phyloP scores from a whole-genome alignment of 2,888 invertebrate species.

The Caenorhabditis sp. region DNA sequence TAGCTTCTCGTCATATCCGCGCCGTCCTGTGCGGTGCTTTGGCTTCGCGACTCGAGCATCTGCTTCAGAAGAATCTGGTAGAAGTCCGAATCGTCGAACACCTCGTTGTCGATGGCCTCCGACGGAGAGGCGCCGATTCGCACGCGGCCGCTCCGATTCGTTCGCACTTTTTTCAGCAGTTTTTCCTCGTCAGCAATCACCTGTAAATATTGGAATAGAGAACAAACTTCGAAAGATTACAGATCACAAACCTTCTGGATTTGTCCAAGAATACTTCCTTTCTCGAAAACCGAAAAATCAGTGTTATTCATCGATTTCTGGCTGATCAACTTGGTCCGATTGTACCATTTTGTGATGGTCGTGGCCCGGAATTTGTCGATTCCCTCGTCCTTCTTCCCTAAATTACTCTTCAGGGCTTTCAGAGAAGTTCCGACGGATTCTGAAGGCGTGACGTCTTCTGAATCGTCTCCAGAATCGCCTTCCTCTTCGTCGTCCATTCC shows the following conservation, averaged over 20 bases:
- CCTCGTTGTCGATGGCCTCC: slow-evolving; percentile 79
- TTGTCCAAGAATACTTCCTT: slow-evolving; percentile 49
- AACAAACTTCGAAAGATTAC: background rate
- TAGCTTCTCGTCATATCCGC: slow-evolving; percentile 89
- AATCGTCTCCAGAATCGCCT: slow-evolving; percentile 23
- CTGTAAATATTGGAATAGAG: slow-evolving; percentile 66
- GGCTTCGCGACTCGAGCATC: slow-evolving; percentile 90
- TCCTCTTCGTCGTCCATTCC: slow-evolving; percentile 61
- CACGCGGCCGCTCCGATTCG: slow-evolving; percentile 86
- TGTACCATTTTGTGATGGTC: slow-evolving; percentile 94
- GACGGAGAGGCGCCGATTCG: slow-evolving; percentile 82
- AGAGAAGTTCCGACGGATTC: slow-evolving; percentile 24
- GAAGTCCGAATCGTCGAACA: slow-evolving; percentile 97
- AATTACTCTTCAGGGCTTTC: slow-evolving; percentile 31
- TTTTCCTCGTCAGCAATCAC: slow-evolving; percentile 87
- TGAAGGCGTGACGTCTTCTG: slow-evolving; percentile 18
- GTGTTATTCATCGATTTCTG: slow-evolving; percentile 80
- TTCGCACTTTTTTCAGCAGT: slow-evolving; percentile 87
- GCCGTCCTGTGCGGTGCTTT: slow-evolving; percentile 85
- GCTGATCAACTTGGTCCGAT: slow-evolving; percentile 87
- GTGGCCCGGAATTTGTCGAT: slow-evolving; percentile 84
- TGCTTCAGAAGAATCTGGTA: slow-evolving; percentile 93
- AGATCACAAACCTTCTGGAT: slow-evolving; percentile 29
- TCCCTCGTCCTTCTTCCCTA: slow-evolving; percentile 12
- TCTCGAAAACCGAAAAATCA: slow-evolving; percentile 83